A percentile compares a stretch with the other conserved stretches of the same genome.
phyloP scores from a whole-genome alignment of 2,113 vertebrate genomes.

The Callospermophilus lateralis region DNA sequence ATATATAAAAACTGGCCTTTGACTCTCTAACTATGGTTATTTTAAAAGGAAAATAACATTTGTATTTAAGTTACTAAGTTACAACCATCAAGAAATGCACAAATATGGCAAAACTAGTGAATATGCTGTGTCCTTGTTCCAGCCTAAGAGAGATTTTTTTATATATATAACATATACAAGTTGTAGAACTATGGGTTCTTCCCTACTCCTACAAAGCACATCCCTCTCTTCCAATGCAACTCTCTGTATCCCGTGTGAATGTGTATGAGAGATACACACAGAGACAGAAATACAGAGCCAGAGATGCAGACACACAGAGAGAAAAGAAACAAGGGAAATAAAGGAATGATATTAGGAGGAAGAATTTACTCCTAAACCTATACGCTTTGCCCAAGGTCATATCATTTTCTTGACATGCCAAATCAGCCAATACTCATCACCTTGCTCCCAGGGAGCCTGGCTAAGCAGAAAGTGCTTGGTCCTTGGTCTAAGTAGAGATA shows the following conservation, averaged over 20 bases:
- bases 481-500: neutral
- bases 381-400: neutral
- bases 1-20: neutral
- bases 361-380: neutral
- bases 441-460: neutral
- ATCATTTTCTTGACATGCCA: neutral
- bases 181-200: neutral
- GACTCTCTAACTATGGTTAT: neutral
- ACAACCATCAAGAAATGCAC: neutral
- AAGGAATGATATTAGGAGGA: neutral
- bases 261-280: neutral
- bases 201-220: neutral
- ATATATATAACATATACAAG: neutral
- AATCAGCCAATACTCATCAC: neutral
- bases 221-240: neutral
- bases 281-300: too few relatives aligned
- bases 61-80: neutral
- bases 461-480: neutral
- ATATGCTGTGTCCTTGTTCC: neutral
- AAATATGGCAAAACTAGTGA: neutral
- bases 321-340: neutral
- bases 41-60: slow-evolving; percentile 22
- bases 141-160: neutral
- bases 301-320: neutral
- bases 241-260: neutral